These are phyloP conservation scores for Hylia prasina DNA, from an alignment of 2,113 vertebrate species.

Conservation along the genomic window DNA sequence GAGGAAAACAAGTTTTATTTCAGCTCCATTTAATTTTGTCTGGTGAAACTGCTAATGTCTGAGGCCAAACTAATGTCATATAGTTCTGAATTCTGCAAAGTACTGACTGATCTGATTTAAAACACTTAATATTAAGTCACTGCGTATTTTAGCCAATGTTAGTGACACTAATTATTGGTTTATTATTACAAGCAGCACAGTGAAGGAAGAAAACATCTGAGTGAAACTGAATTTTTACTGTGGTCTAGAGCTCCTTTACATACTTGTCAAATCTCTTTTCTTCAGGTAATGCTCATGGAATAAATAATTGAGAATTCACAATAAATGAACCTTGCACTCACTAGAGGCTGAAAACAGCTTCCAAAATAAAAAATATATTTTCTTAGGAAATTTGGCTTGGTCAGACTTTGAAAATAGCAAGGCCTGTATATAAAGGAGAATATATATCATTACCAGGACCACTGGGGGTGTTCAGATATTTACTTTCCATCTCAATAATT, in stretches of 20 bases:
- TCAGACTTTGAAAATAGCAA: neutral
- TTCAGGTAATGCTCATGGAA: neutral
- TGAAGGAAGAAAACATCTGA: neutral
- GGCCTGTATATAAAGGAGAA: neutral
- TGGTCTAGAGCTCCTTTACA: neutral
- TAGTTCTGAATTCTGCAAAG: neutral
- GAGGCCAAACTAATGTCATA: neutral
- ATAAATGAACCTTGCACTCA: neutral
- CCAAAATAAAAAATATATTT: neutral
- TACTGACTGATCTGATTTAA: neutral
- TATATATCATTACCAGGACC: neutral
- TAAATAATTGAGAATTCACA: neutral
- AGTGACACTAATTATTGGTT: neutral
- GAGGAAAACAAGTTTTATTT: neutral
- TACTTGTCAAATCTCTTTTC: neutral
- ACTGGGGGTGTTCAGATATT: neutral
- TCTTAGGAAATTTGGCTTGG: slow-evolving; percentile 3
- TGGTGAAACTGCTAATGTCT: neutral
- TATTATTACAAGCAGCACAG: neutral
- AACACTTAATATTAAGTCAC: neutral
- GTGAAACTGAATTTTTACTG: neutral
- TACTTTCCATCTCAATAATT: neutral
- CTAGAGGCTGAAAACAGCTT: neutral
- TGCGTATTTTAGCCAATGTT: neutral
- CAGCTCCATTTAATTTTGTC: neutral